These are phyloP conservation scores for Noctua janthina DNA, from an alignment of 2,888 invertebrate species.

Conservation along the genomic window DNA sequence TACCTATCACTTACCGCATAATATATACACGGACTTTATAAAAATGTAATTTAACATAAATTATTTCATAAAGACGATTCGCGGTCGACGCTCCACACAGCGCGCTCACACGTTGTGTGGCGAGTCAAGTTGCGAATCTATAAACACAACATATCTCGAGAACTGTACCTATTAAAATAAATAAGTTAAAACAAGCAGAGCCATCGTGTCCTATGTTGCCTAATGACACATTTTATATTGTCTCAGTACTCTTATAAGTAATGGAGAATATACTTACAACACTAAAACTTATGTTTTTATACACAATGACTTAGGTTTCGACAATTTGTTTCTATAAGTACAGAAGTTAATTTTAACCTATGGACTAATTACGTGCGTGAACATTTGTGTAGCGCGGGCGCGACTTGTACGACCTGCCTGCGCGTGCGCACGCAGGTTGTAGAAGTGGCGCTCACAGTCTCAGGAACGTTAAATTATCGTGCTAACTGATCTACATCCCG, in stretches of 20 bases:
- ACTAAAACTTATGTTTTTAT: slow-evolving; percentile 89
- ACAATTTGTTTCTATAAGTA: slow-evolving; percentile 90
- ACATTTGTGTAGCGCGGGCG: slow-evolving; percentile 75
- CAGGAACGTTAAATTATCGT: slow-evolving; percentile 81
- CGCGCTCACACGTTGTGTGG: slow-evolving; percentile 66
- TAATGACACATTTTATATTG: slow-evolving; percentile 83
- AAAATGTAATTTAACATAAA: slow-evolving; percentile 85
- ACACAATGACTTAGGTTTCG: slow-evolving; percentile 91
- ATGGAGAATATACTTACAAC: slow-evolving; percentile 89
- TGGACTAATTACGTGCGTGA: slow-evolving; percentile 88
- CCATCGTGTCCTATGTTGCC: slow-evolving; percentile 85
- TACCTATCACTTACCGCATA: slow-evolving; percentile 80
- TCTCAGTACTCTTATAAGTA: slow-evolving; percentile 88
- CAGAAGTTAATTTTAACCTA: slow-evolving; percentile 86
- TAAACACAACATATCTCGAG: slow-evolving; percentile 70
- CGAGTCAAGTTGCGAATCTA: slow-evolving; percentile 69
- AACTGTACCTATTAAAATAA: slow-evolving; percentile 84
- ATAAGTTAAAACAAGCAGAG: slow-evolving; percentile 87
- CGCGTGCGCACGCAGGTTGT: slow-evolving; percentile 61
- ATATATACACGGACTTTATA: slow-evolving; percentile 84
- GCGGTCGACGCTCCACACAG: slow-evolving; percentile 71
- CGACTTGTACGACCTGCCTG: slow-evolving; percentile 69
- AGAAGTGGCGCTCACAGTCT: slow-evolving; percentile 72
- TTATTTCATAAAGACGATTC: slow-evolving; percentile 78
- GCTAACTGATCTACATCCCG: slow-evolving; percentile 79